Percentiles rank a stretch among this genome's conserved stretches.
Conservation (phyloP, 2,888 invertebrate species). For the Athalia cordata region DNA sequence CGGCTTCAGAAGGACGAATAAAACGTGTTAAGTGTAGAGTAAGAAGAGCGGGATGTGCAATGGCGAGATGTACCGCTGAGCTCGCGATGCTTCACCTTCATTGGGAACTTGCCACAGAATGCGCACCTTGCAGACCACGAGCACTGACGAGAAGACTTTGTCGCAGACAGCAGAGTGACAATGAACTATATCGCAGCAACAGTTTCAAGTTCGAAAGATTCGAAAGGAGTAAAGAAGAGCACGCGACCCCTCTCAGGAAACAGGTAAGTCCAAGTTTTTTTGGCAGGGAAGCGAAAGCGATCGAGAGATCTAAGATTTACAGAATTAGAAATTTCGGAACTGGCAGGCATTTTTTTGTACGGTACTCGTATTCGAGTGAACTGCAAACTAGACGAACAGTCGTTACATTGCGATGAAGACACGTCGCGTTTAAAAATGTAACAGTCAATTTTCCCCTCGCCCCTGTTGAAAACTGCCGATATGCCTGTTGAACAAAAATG, state of each 20-base stretch:
- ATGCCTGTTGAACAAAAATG: too few species aligned
- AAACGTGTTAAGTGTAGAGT: constrained; percentile 70
- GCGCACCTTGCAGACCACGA: constrained; percentile 76
- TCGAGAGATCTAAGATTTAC: too few species aligned
- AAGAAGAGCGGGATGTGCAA: constrained; percentile 68
- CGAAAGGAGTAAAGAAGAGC: constrained; percentile 82
- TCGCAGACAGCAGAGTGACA: constrained; percentile 83
- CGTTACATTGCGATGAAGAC: too few species aligned
- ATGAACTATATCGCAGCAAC: constrained; percentile 90
- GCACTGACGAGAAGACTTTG: constrained; percentile 84
- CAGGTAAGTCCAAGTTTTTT: constrained; percentile 77
- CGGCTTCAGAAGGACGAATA: constrained; percentile 65
- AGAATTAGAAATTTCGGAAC: too few species aligned
- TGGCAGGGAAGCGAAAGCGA: too few species aligned
- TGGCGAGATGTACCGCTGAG: constrained; percentile 70
- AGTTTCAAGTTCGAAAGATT: constrained; percentile 92
- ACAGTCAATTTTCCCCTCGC: too few species aligned
- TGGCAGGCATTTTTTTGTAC: too few species aligned
- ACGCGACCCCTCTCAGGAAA: constrained; percentile 77
- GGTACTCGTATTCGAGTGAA: too few species aligned
- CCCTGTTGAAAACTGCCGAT: too few species aligned
- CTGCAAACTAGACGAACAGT: too few species aligned
- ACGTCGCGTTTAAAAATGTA: too few species aligned
- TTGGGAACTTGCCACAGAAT: constrained; percentile 77
- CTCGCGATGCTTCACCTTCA: constrained; percentile 73